Percentiles rank a stretch among this genome's conserved stretches.
Evolutionary conservation across 2,113 vertebrate genomes (phyloP).

Genomic region (Sander lucioperca): DNA sequence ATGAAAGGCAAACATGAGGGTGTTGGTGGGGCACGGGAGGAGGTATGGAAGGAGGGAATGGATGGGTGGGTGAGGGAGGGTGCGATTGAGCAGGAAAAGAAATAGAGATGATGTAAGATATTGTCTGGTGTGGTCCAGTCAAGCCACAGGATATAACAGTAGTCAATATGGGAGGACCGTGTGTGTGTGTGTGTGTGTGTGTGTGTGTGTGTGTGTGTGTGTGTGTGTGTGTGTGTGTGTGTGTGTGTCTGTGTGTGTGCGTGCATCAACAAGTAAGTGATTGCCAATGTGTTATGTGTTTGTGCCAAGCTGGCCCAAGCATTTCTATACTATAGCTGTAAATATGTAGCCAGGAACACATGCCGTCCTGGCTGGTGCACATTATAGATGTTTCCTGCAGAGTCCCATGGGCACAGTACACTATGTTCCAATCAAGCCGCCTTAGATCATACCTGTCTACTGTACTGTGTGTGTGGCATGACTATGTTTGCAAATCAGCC

Average conservation of each 20-base stretch:
- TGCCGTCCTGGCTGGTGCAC: constrained; percentile 41
- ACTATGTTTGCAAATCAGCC: constrained; percentile 51
- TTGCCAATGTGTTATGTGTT: constrained; percentile 38
- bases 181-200: constrained; percentile 55
- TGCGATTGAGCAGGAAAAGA: constrained; percentile 35
- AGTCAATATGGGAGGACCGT: constrained; percentile 73
- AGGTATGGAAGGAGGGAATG: constrained; percentile 49
- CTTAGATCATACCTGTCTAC: constrained; percentile 63
- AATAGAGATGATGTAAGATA: constrained; percentile 62
- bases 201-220: constrained; percentile 20
- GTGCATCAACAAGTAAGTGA: constrained; percentile 27
- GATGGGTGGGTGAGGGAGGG: constrained; percentile 33
- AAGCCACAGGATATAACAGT: constrained; percentile 78
- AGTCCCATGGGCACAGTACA: constrained; percentile 59
- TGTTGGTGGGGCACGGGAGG: constrained; percentile 58
- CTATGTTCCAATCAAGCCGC: constrained; percentile 63
- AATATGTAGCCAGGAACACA: constrained; percentile 52
- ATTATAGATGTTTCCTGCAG: constrained; percentile 64
- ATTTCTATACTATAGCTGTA: constrained; percentile 45
- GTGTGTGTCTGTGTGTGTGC: constrained; percentile 9
- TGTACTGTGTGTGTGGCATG: constrained; percentile 21
- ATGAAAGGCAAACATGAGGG: constrained; percentile 84
- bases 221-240: constrained; percentile 20
- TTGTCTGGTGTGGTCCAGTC: constrained; percentile 80
- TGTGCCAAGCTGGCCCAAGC: constrained; percentile 39